Conservation (phyloP, 2,113 vertebrate species). For the Falcunculus frontatus region DNA sequence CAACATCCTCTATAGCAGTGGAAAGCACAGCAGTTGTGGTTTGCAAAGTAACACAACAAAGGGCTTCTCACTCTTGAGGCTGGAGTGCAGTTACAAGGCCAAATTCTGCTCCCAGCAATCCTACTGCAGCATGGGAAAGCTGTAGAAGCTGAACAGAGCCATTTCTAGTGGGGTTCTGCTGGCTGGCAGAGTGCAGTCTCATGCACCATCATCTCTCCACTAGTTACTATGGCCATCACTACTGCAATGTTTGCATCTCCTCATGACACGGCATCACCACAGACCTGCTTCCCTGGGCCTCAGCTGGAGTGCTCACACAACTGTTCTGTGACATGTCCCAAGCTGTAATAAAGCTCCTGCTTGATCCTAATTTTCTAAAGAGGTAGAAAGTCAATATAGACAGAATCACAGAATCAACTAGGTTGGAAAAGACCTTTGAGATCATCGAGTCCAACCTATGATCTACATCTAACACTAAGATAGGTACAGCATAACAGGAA, state of each 20-base stretch:
- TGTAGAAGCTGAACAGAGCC: not conserved
- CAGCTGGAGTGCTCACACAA: not conserved
- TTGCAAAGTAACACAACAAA: not conserved
- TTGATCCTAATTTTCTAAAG: not conserved
- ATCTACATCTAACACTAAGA: not conserved
- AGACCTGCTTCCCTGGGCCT: not conserved
- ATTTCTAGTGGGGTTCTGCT: not conserved
- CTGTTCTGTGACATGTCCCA: not conserved
- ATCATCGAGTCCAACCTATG: not conserved
- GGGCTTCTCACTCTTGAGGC: not conserved
- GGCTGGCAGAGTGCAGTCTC: not conserved
- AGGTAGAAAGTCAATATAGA: not conserved
- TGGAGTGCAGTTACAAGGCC: not conserved
- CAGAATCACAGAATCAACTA: not conserved
- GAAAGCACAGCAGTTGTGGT: not conserved
- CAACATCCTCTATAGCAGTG: not conserved
- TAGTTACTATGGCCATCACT: not conserved
- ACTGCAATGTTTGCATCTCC: not conserved
- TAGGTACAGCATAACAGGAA: not conserved
- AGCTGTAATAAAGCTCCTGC: not conserved
- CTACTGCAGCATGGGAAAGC: too few species aligned
- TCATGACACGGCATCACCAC: not conserved
- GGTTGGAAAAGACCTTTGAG: not conserved
- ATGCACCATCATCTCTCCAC: not conserved
- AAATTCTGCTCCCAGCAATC: not conserved